Conservation (phyloP, 1,140 invertebrate species). For the Solen grandis region DNA sequence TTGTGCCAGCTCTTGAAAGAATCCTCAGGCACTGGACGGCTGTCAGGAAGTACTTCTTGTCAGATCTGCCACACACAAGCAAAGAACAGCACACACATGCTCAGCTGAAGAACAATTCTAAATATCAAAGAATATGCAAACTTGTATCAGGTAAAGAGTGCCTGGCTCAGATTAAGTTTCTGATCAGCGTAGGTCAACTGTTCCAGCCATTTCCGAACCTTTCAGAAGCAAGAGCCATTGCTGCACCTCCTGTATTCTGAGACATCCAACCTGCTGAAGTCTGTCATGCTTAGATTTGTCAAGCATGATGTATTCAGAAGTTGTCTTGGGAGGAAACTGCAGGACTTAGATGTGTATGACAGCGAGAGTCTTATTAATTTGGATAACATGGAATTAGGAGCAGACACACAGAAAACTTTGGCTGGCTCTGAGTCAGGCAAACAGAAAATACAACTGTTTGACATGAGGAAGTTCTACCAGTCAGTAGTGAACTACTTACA, state of each 20-base stretch:
- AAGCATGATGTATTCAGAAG: constrained; percentile 6
- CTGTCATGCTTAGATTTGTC: constrained; percentile 12
- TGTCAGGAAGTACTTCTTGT: constrained; percentile 6
- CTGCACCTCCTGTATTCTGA: constrained; percentile 3
- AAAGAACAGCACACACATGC: constrained; percentile 2
- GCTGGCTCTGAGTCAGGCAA: too few species aligned
- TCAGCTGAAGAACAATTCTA: background rate
- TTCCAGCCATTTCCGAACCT: background rate
- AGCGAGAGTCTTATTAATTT: background rate
- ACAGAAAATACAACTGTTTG: too few species aligned
- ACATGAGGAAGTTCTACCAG: constrained; percentile 5
- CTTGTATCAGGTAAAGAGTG: background rate
- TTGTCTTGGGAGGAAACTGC: background rate
- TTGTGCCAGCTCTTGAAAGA: constrained; percentile 23
- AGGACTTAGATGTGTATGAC: constrained; percentile 10
- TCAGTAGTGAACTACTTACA: background rate
- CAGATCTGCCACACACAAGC: background rate
- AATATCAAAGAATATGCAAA: constrained; percentile 4
- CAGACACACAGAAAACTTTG: background rate
- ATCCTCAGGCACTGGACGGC: constrained; percentile 8
- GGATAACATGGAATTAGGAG: background rate
- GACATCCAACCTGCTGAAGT: background rate
- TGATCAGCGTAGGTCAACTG: background rate
- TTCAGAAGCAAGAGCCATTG: constrained; percentile 13
- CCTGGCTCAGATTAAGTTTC: background rate